Percentiles rank a stretch among this genome's conserved stretches.
Conservation (phyloP, 2,113 vertebrate genomes). For the Pseudorhombus dupliciocellatus region DNA sequence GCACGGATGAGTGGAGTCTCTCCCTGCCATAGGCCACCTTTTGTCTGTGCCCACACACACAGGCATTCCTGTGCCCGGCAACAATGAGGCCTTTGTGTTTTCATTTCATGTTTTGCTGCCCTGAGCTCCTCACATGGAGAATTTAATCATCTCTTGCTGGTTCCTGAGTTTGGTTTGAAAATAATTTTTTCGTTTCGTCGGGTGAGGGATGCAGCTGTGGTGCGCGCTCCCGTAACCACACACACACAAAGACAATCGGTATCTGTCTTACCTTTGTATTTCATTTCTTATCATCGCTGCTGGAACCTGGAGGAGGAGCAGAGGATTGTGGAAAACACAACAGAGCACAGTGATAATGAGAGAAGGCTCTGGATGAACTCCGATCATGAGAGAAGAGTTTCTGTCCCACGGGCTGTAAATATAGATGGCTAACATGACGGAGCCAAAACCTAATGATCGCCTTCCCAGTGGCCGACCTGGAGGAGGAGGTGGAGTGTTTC, state of each 20-base stretch:
- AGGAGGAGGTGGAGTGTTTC: too few species aligned
- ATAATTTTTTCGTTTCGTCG: conserved; percentile 47
- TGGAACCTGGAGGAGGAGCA: background rate
- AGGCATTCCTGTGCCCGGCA: conserved; percentile 71
- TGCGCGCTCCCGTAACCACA: conserved; percentile 25
- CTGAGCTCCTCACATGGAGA: conserved; percentile 65
- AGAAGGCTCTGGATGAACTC: too few species aligned
- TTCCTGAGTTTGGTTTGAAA: conserved; percentile 64
- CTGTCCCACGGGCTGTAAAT: too few species aligned
- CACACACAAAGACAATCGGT: conserved; percentile 17
- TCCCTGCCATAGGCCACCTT: conserved; percentile 71
- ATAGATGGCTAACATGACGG: too few species aligned
- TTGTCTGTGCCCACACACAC: conserved; percentile 70
- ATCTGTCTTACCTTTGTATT: conserved; percentile 35
- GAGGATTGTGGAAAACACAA: background rate
- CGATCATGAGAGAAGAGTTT: too few species aligned
- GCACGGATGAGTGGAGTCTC: background rate
- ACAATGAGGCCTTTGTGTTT: conserved; percentile 81
- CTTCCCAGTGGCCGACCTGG: too few species aligned
- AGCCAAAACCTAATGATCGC: too few species aligned
- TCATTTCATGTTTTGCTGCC: conserved; percentile 79
- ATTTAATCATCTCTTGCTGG: conserved; percentile 69
- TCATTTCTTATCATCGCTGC: conserved; percentile 4
- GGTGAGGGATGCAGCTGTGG: conserved; percentile 47
- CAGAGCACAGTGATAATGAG: background rate